Evolutionary conservation across 2,888 invertebrate genomes (phyloP), one percentile per base, ranked within the genome.

Genomic region (Ashinkailepas kermadecensis): DNA sequence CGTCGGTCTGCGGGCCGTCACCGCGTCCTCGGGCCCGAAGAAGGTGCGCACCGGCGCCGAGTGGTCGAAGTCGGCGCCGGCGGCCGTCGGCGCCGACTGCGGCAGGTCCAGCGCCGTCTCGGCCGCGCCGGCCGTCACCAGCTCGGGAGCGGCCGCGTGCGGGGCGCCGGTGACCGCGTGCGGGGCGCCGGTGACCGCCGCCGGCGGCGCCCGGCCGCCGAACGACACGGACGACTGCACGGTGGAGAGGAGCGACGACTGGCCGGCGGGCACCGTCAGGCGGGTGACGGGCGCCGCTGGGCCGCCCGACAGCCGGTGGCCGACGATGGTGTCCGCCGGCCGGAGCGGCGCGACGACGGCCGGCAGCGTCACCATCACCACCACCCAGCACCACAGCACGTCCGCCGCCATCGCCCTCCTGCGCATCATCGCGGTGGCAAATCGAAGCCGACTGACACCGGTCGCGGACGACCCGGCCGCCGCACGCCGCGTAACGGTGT

Each of bases 1-100:
- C 11, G 39, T 39, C 39, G 39, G 39, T 39, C 39, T 39, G 39
- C 39, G 39, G 4, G 23, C 23, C 25, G 23, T 67, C 23, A 67
- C 67, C 10, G 67, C 67, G 67, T 67, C 67, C 67, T 67, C 67
- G 12, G 67, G 67, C 10, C 67, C 67, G 25, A 67, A 67, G 67
- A 67, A 67, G 23, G 67, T 13, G 23, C 25, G 67, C 67, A 25
- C 67, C 12, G 67, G n/a, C 2, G 23, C 23, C 25, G 67, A 67
- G 23, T 25, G 67, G 67, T 25, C n/a, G 25, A 67, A 67, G n/a
- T 2, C 25, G 23, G 23, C 65, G 65, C 9, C 65, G 23, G 65
- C 67, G 23, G 67, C 23, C 23, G 25, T 67, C n/a, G 67, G 21
- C 23, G 67, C 23, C 11, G 67, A 21, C 67, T 67, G 67, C 12